Base-by-base conservation (phyloP, 2,113 vertebrate species). In the Sardina pilchardus region DNA sequence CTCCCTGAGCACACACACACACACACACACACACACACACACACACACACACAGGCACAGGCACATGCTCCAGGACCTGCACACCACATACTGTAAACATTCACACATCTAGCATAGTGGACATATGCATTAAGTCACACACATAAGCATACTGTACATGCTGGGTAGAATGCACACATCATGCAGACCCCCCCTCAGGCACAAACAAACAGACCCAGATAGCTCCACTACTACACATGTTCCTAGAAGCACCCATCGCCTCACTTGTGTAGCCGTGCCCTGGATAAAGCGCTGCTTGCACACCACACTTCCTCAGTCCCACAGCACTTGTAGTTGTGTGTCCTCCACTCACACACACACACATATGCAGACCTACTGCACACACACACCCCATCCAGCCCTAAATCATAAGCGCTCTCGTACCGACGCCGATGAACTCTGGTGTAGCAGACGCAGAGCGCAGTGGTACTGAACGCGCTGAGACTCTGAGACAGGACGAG, bases 1-100 rank as follows among this genome's bases (percentile, higher is more conserved):
- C 90, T 85, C 85, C 83, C 89, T 90, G 88, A 92, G 91, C 91
- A 89, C 12, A 34, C 84, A 82, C 39, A 26, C 84, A 26, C 82
- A 50, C 84, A 43, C 63, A 21, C 19, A 56, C 45, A 39, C 63
- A 47, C 26, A n/a, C 30, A 39, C 43, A 75, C 59, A 75, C 43
- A 24, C 59, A 26, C 59, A 63, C 59, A 63, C 59, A 63, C 59
- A 63, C 59, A 39, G 26, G 36, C 48, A 53, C 48, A 81, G 42
- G n/a, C 45, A 43, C 81, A 75, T 39, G 24, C 56, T 56, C 16
- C 17, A 56, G 19, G 19, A 63, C 56, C n/a, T n/a, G 16, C 50
- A 56, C 63, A 53, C 50, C 50, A 53, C 16, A 53, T 19, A n/a
- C n/a, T n/a, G n/a, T n/a, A 24, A 45, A 80, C 75, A 67, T 59